Conservation (phyloP, 2,888 invertebrate genomes). For the Caenorhabditis plicata region DNA sequence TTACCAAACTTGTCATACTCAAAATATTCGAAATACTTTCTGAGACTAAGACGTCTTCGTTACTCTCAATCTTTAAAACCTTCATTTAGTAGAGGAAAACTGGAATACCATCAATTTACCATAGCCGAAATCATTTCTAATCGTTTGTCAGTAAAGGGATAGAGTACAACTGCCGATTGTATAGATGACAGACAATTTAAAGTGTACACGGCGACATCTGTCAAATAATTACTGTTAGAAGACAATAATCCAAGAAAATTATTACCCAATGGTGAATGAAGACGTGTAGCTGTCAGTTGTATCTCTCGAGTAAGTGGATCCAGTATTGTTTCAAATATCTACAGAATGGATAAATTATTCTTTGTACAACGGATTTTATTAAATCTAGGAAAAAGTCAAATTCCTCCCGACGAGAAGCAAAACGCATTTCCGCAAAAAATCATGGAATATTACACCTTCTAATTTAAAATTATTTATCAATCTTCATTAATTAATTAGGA, state of each 20-base stretch:
- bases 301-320: conserved; percentile 85
- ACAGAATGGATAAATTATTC: no score
- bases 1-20: conserved; percentile 86
- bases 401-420: no score
- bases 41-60: conserved; percentile 89
- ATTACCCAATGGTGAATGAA: conserved; percentile 72
- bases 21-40: conserved; percentile 93
- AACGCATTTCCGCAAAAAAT: no score
- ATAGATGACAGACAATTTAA: conserved; percentile 90
- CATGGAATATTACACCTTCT: no score
- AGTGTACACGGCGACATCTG: conserved; percentile 82
- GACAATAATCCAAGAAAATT: no score
- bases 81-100: conserved; percentile 2
- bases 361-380: no score
- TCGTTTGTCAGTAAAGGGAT: conserved; percentile 88
- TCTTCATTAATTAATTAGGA: no score
- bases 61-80: conserved; percentile 84
- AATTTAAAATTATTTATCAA: no score
- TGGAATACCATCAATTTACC: conserved; percentile 49
- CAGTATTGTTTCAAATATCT: conserved; percentile 82
- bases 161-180: conserved; percentile 84
- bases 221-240: no score
- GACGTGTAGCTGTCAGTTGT: conserved; percentile 86
- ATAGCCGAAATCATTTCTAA: conserved; percentile 75
- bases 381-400: no score